Percentiles rank a stretch among this genome's conserved stretches.
Conservation (phyloP, 2,888 invertebrate genomes). For the Erebia epiphron region DNA sequence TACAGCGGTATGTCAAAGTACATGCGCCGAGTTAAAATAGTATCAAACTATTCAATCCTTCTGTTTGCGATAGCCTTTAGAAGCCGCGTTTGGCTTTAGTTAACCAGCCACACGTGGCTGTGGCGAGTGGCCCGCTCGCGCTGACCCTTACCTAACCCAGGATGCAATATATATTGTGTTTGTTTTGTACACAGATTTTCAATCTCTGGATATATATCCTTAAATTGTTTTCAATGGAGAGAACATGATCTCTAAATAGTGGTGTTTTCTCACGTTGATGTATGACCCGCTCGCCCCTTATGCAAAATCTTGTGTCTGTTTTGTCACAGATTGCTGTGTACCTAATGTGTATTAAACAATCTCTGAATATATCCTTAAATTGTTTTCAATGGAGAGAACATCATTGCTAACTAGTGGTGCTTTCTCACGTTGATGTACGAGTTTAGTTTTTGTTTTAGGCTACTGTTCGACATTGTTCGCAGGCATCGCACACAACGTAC, state of each 20-base stretch:
- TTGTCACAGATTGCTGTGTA: background rate
- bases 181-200: no score
- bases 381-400: background rate
- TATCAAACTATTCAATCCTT: no score
- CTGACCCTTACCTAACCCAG: background rate
- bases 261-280: no score
- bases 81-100: background rate
- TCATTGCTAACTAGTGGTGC: background rate
- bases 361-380: background rate
- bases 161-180: no score
- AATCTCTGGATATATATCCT: no score
- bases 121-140: background rate
- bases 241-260: no score
- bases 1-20: no score
- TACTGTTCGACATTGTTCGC: constrained; percentile 34
- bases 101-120: background rate
- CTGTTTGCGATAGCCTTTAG: background rate
- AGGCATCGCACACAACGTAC: constrained; percentile 35
- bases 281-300: no score
- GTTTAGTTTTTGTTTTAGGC: constrained; percentile 14
- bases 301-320: background rate
- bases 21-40: no score
- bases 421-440: background rate
- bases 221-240: no score
- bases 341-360: background rate